Percentiles rank a stretch among this genome's conserved stretches.
Conservation (phyloP, 1,140 invertebrate genomes). For the Propsilocerus akamusi region DNA sequence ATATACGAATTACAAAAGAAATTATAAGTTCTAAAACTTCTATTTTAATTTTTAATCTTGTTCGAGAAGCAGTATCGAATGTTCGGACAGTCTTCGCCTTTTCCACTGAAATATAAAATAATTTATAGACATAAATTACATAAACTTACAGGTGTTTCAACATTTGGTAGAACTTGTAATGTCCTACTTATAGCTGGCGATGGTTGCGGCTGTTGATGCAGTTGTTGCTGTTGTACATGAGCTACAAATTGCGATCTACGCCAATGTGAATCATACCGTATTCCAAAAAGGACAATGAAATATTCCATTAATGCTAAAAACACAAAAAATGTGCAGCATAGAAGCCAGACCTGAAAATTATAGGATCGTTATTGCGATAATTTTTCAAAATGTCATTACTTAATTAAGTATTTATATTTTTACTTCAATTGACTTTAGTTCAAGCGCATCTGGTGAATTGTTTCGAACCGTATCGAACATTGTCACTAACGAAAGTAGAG, state of each 20-base stretch:
- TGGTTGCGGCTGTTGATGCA: constrained; percentile 15
- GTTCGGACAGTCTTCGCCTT: too few species aligned
- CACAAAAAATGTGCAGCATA: constrained; percentile 50
- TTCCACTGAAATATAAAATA: too few species aligned
- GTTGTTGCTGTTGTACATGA: constrained; percentile 19
- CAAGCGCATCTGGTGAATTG: constrained; percentile 39
- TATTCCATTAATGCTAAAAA: constrained; percentile 53
- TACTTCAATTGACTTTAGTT: constrained; percentile 43
- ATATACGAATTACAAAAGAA: background rate
- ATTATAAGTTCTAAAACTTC: background rate
- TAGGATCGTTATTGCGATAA: too few species aligned
- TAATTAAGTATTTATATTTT: background rate
- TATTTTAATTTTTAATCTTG: background rate
- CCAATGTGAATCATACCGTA: constrained; percentile 39
- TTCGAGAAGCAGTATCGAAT: background rate
- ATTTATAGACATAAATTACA: too few species aligned
- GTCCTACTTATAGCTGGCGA: constrained; percentile 22
- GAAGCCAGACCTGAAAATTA: constrained; percentile 40
- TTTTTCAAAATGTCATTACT: too few species aligned
- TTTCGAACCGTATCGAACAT: constrained; percentile 44
- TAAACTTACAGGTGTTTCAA: constrained; percentile 5
- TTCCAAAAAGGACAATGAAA: constrained; percentile 42
- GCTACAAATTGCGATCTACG: constrained; percentile 27
- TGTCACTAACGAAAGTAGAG: constrained; percentile 35
- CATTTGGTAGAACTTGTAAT: background rate